Conservation (phyloP, 2,113 vertebrate genomes). For the Crotophaga sulcirostris region DNA sequence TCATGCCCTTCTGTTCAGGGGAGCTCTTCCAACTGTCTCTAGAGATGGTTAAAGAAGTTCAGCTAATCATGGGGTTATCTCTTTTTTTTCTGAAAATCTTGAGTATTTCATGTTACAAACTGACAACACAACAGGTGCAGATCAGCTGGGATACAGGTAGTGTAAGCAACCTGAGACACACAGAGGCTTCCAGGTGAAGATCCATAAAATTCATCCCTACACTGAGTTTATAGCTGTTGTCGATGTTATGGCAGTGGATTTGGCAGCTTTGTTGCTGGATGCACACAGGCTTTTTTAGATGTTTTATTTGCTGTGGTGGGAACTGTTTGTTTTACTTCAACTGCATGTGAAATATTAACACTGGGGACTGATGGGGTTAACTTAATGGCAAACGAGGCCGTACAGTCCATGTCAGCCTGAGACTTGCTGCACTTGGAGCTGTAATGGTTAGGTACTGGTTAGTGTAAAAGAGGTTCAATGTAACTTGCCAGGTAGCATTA, state of each 20-base stretch:
- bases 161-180: neutral
- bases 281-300: fast-evolving
- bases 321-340: neutral
- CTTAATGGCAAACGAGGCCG: neutral
- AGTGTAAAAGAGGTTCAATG: neutral
- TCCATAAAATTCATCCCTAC: neutral
- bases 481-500: neutral
- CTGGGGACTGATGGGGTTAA: neutral
- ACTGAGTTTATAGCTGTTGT: neutral
- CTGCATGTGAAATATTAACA: neutral
- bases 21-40: neutral
- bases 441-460: neutral
- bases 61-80: neutral
- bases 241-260: neutral
- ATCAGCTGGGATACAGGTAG: neutral
- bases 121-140: neutral
- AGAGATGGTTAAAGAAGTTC: neutral
- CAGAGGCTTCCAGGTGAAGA: neutral
- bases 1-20: neutral
- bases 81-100: neutral
- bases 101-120: neutral
- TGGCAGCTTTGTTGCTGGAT: neutral
- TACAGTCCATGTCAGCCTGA: neutral
- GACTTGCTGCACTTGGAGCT: neutral
- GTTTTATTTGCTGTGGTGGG: neutral